Evolutionary conservation across 92 coral and sea anemone genomes (phyloP), one percentile per base, ranked within the genome.

Genomic region (Actinostola sp.): DNA sequence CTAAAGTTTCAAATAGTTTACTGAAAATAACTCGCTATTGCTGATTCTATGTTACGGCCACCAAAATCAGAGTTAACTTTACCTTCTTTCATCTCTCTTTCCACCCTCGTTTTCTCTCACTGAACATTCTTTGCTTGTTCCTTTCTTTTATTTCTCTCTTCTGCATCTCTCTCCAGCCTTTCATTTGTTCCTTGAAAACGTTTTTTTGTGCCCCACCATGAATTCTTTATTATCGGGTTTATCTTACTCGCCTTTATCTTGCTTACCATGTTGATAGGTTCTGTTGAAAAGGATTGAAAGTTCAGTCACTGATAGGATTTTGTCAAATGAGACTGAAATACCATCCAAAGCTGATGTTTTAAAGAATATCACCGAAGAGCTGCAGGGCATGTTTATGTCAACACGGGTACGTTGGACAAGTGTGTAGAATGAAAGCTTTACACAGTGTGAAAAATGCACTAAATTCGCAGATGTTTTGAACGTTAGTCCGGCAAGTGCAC

Each of bases 281-380:
- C 30, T 86, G 32, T 38, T 81, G 41, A 86, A 70, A 52, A 86
- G 69, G 61, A 70, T 82, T 20, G 80, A 71, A 1, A 24, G 45
- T 38, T 62, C 66, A n/a, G 48, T 86, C 3, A 81, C 62, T 12
- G 84, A 66, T 8, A 66, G 69, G 33, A 43, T 36, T 33, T 29
- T 31, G 2, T 63, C 64, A 9, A 54, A 41, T 44, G 91, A 82
- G 56, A 33, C 55, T 12, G 91, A 86, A 13, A 30, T 77, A 11
- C 36, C 45, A 8, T 49, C 84, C 53, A 81, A 81, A 53, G 74
- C 72, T 63, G 91, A 81, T 44, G 73, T 68, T 25, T 28, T 72
- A 24, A 41, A 53, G 20, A 74, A 67, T 31, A 27, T 78, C 44
- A 41, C 72, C 29, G 56, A 80, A 46, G 84, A 84, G 46, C 49